A percentile compares a stretch with the other conserved stretches of the same genome.
Conservation (phyloP, 2,113 vertebrate species). For the Micronisus gabar region DNA sequence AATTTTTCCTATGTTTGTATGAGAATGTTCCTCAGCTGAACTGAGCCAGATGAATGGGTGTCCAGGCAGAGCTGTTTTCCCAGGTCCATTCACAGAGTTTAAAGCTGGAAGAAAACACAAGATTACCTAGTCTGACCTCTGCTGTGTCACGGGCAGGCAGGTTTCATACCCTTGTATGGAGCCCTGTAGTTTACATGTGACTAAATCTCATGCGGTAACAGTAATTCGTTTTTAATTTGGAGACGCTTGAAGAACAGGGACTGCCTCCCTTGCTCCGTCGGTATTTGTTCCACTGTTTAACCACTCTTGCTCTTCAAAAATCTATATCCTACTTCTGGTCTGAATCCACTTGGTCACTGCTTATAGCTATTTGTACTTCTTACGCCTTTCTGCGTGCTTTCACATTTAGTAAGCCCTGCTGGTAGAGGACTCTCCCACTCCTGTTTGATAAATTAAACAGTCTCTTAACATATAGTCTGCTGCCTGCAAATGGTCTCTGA, state of each 20-base stretch:
- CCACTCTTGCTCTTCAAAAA: not conserved
- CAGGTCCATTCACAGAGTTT: not conserved
- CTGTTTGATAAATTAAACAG: not conserved
- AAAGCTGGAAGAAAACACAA: not conserved
- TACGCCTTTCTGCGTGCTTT: not conserved
- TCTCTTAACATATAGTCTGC: not conserved
- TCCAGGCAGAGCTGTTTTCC: not conserved
- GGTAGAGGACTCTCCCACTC: not conserved
- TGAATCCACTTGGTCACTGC: not conserved
- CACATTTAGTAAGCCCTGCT: not conserved
- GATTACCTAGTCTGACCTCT: not conserved
- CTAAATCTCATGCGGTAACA: not conserved
- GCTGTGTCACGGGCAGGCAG: not conserved
- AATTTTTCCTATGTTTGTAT: rapidly evolving
- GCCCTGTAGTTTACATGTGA: not conserved
- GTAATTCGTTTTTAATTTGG: not conserved
- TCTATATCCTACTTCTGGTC: not conserved
- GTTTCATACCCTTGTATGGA: not conserved
- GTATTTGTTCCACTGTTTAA: not conserved
- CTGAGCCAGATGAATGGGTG: not conserved
- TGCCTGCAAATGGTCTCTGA: not conserved
- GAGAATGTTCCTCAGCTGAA: not conserved
- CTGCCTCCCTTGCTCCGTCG: not conserved
- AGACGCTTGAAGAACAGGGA: not conserved
- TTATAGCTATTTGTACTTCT: not conserved